Base-by-base conservation (phyloP, 2,888 invertebrate genomes). In the Synergus umbraculus region DNA sequence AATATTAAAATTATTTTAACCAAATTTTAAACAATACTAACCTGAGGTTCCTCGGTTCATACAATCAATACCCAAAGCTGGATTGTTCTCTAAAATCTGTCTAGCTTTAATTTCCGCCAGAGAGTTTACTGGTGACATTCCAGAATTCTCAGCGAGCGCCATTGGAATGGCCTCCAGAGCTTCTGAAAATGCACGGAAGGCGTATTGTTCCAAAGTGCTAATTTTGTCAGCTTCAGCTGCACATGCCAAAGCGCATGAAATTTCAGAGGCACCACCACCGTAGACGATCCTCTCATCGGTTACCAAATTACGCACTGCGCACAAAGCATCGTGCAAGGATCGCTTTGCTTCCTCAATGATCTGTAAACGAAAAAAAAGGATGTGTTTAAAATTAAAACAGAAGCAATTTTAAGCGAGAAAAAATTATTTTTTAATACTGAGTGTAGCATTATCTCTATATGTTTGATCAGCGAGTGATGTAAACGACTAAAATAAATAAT, bases 191-290 rank as follows among this genome's bases (percentile, higher is more conserved):
- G 97, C 97, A 78, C 98, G 94, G 95, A 96, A 99, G 1, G 99
- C 98, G 93, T 99, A 99, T 93, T 99, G 99, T 92, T 99, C 99
- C 82, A 99, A 93, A 0, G 98, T 96, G 0, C 97, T 94, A 86
- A 97, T 93, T 90, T 96, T 95, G 91, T 99, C 97, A 1, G 99
- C 98, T 84, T 97, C 96, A 80, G 96, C 95, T 7, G 96, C 96
- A 43, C 99, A 98, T 1, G 97, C 97, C 84, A 99, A 92, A 37
- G 98, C 96, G 91, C 99, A 99, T 13, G 98, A 96, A 54, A 99
- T 95, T 94, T 99, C 99, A 0, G 98, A 96, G 1, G 99, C 98
- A 22, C 99, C 99, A 66, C 99, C 99, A 63, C 99, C 99, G 93
- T 98, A 99, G 15, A 99, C 98, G 84, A 99, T 96, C 81, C 95